phyloP scores from a whole-genome alignment of 2,888 invertebrate genomes.

The Protodeltote pygarga region DNA sequence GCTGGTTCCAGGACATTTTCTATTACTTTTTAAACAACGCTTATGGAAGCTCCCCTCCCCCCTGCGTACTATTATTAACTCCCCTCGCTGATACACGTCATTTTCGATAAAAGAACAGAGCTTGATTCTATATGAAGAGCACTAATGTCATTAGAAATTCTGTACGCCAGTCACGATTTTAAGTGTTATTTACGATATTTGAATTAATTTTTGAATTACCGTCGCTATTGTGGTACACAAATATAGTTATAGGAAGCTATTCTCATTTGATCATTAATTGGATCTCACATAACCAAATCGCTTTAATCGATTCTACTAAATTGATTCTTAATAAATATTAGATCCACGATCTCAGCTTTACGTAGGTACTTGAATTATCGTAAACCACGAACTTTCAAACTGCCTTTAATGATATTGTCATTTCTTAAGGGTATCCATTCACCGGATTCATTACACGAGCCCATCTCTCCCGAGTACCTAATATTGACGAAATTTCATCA shows the following conservation, averaged over 20 bases:
- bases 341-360: background rate
- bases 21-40: too few relatives aligned
- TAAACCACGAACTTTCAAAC: conserved; percentile 3
- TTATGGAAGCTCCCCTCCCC: too few relatives aligned
- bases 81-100: too few relatives aligned
- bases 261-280: conserved; percentile 6
- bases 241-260: background rate
- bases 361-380: background rate
- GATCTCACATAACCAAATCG: conserved; percentile 1
- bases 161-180: background rate
- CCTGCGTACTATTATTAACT: too few relatives aligned
- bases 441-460: conserved; percentile 16
- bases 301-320: conserved; percentile 19
- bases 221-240: background rate
- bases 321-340: conserved; percentile 24
- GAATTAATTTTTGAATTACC: background rate
- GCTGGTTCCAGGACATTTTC: too few relatives aligned
- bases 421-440: conserved; percentile 1
- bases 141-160: too few relatives aligned
- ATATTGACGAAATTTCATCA: conserved; percentile 21
- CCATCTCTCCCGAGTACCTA: conserved; percentile 2
- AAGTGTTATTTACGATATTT: conserved; percentile 1
- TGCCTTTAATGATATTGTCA: conserved; percentile 4
- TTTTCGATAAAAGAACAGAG: too few relatives aligned
- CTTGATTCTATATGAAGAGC: too few relatives aligned